Evolutionary conservation across 53 echinoderm and acorn worm genomes (phyloP), one percentile per base, ranked within the genome.

Genomic region (Paelopatides confundens): DNA sequence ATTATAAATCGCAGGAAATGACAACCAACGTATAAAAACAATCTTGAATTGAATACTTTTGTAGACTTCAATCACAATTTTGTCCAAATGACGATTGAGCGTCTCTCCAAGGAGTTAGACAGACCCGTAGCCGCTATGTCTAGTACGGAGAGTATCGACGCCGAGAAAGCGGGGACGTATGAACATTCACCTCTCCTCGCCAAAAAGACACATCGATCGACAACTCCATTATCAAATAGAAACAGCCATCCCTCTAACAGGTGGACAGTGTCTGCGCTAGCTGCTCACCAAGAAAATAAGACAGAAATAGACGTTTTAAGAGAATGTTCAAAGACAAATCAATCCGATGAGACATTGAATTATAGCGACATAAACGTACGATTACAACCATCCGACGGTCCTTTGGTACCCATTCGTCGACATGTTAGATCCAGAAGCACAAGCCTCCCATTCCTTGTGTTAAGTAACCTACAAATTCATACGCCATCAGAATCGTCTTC

Each of bases 391-490:
- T 31, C 32, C 17, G 51, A 51, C 53, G 51, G 79, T 24, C 53
- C 79, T 5, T 26, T 33, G 31, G 33, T 53, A 46, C 79, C 53
- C 33, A 84, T 68, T 14, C 48, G 69, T 40, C 69, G 77, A 37
- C 90, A 86, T 46, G 74, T 71, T 30, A 78, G 96, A 51, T 86
- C 91, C 9, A 48, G 96, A 29, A 96, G 96, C 65, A 71, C 95
- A 24, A 96, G 96, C 70, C 85, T 94, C 35, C 96, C 96, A 15
- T 96, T 95, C 64, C 77, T 96, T 11, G 91, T 91, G 26, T 85
- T 97, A 24, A 87, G 82, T 34, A 95, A 97, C 71, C 69, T 93
- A 65, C 93, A 89, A 29, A 74, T 81, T 1, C 88, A 92, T 3
- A 86, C 68, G n/a, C 88, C 86, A 27, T 24, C 23, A n/a, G 39